A percentile compares a stretch with the other conserved stretches of the same genome.
Evolutionary conservation across 2,797 vertebrate species (phyloP).

Genomic region (Pipistrellus nathusii): DNA sequence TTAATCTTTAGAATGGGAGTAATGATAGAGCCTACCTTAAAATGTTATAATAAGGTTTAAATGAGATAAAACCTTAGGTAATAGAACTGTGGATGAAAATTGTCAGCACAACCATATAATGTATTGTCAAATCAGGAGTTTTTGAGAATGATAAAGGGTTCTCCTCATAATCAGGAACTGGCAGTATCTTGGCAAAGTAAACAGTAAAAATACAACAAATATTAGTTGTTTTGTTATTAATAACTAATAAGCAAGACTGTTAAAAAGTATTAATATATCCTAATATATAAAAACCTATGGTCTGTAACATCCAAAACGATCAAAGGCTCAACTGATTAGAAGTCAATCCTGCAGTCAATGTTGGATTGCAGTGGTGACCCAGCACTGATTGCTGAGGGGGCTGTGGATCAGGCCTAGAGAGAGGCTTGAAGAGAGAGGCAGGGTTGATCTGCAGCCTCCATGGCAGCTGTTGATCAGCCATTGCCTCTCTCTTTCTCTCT

Average conservation of each 20-base stretch:
- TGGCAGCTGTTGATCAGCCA: too few relatives aligned
- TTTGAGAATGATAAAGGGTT: not conserved
- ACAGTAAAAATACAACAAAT: not conserved
- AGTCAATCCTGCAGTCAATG: too few relatives aligned
- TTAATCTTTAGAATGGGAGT: not conserved
- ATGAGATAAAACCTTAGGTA: not conserved
- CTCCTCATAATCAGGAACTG: not conserved
- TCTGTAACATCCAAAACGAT: too few relatives aligned
- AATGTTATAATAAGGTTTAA: not conserved
- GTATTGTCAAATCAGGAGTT: not conserved
- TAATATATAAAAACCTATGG: too few relatives aligned
- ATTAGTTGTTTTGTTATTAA: not conserved
- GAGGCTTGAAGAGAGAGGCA: too few relatives aligned
- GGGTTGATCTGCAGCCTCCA: too few relatives aligned
- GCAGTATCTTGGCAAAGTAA: not conserved
- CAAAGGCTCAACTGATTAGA: too few relatives aligned
- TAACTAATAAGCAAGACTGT: not conserved
- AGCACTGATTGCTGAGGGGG: too few relatives aligned
- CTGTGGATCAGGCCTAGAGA: too few relatives aligned
- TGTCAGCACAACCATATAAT: not conserved
- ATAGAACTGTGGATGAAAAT: not conserved
- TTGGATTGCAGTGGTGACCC: too few relatives aligned
- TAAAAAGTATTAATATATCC: not conserved
- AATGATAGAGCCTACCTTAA: not conserved
- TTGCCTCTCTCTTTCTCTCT: too few relatives aligned